Conservation (phyloP, 2,113 vertebrate species). For the Myanophis thanlyinensis region DNA sequence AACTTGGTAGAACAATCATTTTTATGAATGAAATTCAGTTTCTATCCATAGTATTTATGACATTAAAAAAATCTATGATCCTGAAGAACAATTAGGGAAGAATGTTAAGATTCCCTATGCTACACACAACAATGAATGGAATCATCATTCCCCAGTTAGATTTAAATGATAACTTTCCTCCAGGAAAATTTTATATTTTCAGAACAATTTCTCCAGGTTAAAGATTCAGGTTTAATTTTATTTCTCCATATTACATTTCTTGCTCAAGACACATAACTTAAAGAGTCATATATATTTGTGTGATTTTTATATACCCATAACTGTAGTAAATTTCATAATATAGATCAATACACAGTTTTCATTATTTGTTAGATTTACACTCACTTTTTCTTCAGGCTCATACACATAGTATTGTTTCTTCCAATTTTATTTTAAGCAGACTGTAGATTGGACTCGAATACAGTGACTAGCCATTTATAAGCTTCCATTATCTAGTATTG, state of each 20-base stretch:
- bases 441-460: background rate
- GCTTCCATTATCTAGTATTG: background rate
- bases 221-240: background rate
- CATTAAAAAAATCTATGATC: background rate
- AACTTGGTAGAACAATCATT: background rate
- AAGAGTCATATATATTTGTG: no score
- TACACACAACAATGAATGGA: background rate
- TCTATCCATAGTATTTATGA: background rate
- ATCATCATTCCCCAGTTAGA: background rate
- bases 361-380: background rate
- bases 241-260: background rate
- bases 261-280: no score
- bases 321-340: no score
- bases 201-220: background rate
- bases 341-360: background rate
- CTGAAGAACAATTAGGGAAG: background rate
- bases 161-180: background rate
- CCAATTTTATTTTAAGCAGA: background rate
- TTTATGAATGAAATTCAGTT: background rate
- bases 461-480: background rate
- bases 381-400: background rate
- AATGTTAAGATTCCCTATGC: background rate
- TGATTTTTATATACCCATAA: no score
- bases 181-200: background rate
- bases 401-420: background rate